Evolutionary conservation across 2,113 vertebrate genomes (phyloP).

Genomic region (Bos javanicus): DNA sequence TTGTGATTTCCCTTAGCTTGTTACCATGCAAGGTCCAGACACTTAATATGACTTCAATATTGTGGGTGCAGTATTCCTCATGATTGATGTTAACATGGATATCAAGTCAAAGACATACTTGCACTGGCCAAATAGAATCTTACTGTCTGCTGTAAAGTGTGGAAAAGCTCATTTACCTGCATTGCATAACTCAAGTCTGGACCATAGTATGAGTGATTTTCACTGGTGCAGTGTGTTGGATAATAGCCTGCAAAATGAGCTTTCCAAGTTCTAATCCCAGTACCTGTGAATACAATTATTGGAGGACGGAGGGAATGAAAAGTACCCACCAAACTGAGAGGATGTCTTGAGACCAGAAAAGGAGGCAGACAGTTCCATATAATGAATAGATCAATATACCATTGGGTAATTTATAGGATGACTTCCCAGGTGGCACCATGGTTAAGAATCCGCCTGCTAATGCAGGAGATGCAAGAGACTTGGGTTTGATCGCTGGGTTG

Average conservation of each 20-base stretch:
- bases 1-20: neutral
- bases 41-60: neutral
- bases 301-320: neutral
- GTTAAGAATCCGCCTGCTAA: neutral
- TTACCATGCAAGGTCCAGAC: conserved; percentile 15
- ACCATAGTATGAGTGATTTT: neutral
- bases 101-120: conserved; percentile 33
- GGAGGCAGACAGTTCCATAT: neutral
- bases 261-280: neutral
- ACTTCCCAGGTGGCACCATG: neutral
- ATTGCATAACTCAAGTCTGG: neutral
- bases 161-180: neutral
- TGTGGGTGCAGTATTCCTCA: neutral
- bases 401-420: neutral
- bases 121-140: neutral
- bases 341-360: neutral
- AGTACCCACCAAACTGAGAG: neutral
- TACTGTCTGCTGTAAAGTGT: neutral
- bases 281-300: neutral
- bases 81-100: neutral
- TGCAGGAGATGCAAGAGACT: neutral
- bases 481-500: neutral
- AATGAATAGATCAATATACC: neutral
- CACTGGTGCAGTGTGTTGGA: neutral
- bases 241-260: neutral